Percentiles rank a stretch among this genome's conserved stretches.
These are phyloP conservation scores for Leuciscus idus DNA, from an alignment of 2,113 vertebrate genomes.

Conservation along the genomic window DNA sequence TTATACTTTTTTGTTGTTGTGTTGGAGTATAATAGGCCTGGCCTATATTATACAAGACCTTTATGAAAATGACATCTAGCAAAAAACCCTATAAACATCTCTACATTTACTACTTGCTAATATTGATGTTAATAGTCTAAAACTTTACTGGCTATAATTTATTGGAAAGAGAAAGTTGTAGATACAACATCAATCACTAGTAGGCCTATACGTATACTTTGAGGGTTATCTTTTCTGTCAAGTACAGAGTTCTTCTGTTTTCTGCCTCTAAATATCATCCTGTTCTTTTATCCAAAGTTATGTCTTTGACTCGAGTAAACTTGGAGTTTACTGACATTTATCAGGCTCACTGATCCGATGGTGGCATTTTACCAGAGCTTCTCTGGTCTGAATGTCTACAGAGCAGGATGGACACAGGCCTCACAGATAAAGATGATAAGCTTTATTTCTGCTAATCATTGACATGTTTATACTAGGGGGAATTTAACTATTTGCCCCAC, in stretches of 20 bases:
- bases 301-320: slow-evolving; percentile 7
- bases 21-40: not conserved
- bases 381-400: slow-evolving; percentile 17
- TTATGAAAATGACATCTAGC: not conserved
- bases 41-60: not conserved
- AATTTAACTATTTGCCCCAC: not conserved
- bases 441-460: not conserved
- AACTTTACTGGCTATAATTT: not conserved
- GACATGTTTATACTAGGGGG: not conserved
- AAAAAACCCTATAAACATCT: not conserved
- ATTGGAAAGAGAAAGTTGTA: not conserved
- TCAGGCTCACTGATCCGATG: slow-evolving; percentile 25
- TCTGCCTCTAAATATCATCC: slow-evolving; percentile 5
- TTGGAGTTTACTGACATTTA: slow-evolving; percentile 33
- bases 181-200: not conserved
- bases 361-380: slow-evolving; percentile 32
- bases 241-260: slow-evolving; percentile 6
- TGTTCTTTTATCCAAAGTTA: not conserved
- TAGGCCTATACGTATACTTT: not conserved
- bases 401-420: slow-evolving; percentile 1
- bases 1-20: not conserved
- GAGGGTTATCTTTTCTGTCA: not conserved
- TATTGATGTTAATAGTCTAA: not conserved
- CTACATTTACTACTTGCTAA: not conserved
- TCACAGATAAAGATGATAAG: slow-evolving; percentile 2